These are phyloP conservation scores for Rhyzopertha dominica DNA, from an alignment of 1,140 invertebrate species.

Conservation along the genomic window DNA sequence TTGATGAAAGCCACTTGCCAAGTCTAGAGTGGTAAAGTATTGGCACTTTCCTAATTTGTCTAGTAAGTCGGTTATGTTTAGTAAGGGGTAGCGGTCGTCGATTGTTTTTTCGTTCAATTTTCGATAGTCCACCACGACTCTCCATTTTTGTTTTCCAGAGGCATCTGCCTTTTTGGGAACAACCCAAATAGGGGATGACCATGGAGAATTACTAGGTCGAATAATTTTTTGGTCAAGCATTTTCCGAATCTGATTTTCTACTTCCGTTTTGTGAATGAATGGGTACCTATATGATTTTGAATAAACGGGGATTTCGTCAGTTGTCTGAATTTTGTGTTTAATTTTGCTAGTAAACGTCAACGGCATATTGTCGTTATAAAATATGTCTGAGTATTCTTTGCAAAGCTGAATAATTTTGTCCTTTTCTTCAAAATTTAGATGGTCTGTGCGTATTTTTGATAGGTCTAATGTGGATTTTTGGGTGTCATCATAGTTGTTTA, in stretches of 20 bases:
- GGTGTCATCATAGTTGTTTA: no score
- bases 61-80: constrained; percentile 36
- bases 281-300: constrained; percentile 29
- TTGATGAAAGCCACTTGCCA: constrained; percentile 48
- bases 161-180: constrained; percentile 39
- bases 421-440: no score
- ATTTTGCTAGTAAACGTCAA: constrained; percentile 20
- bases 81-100: constrained; percentile 18
- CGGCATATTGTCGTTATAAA: neutral
- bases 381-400: neutral
- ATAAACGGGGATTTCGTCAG: constrained; percentile 23
- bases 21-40: constrained; percentile 45
- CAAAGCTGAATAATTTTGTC: neutral
- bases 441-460: no score
- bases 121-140: constrained; percentile 21
- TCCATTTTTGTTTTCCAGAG: constrained; percentile 17
- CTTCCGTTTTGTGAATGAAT: constrained; percentile 16
- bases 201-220: constrained; percentile 28
- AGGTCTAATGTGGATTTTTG: neutral
- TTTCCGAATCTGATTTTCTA: constrained; percentile 30
- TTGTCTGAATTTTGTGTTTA: constrained; percentile 24
- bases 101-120: constrained; percentile 23
- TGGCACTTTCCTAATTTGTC: constrained; percentile 36
- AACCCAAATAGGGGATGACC: constrained; percentile 31
- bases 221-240: constrained; percentile 32